Conservation (phyloP, 2,888 invertebrate species). For the Linyphia triangularis region DNA sequence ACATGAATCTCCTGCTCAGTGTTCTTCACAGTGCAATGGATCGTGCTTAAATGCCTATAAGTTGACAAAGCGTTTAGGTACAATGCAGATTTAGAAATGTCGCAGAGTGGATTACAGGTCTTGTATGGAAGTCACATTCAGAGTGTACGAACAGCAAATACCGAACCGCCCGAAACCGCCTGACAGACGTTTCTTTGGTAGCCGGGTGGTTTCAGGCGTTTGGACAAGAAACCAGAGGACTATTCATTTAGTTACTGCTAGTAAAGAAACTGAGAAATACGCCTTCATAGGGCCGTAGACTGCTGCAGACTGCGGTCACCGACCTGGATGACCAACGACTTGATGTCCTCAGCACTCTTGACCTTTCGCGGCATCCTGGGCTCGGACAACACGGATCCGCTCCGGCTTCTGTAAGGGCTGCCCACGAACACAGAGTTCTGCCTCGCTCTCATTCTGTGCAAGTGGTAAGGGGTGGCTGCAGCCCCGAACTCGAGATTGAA, state of each 20-base stretch:
- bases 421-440: conserved; percentile 94
- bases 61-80: too few species aligned
- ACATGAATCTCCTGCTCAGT: too few species aligned
- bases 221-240: background rate
- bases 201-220: background rate
- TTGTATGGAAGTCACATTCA: background rate
- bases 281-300: conserved; percentile 64
- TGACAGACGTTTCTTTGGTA: background rate
- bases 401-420: conserved; percentile 74
- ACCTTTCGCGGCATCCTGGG: conserved; percentile 86
- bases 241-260: background rate
- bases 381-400: conserved; percentile 83
- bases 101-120: background rate
- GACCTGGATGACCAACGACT: conserved; percentile 83
- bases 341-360: conserved; percentile 91
- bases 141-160: background rate
- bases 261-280: background rate
- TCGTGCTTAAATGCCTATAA: too few species aligned
- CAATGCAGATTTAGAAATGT: too few species aligned
- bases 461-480: conserved; percentile 42
- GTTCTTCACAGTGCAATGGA: too few species aligned
- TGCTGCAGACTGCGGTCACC: conserved; percentile 53
- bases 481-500: conserved; percentile 69
- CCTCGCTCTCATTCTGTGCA: conserved; percentile 81
- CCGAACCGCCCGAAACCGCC: background rate